A percentile compares a stretch with the other conserved stretches of the same genome.
phyloP scores from a whole-genome alignment of 2,113 vertebrate species.

The Ciconia stormi region DNA sequence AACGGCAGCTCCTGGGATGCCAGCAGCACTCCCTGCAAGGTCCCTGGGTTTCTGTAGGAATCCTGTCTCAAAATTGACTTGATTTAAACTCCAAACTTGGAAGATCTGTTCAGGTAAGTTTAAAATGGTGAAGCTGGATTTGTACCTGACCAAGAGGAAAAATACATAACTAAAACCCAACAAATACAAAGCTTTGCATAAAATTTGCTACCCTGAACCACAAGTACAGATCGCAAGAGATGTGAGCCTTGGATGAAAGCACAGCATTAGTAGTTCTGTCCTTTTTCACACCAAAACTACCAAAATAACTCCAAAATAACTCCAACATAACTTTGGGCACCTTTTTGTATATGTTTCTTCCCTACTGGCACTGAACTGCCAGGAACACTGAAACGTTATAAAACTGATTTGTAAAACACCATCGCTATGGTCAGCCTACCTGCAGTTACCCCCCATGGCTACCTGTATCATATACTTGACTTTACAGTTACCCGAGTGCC shows the following conservation, averaged over 20 bases:
- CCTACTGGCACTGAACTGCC: not conserved
- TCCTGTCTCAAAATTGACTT: not conserved
- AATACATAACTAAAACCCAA: not conserved
- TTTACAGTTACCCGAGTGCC: not conserved
- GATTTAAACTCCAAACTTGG: not conserved
- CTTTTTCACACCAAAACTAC: not conserved
- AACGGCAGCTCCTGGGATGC: not conserved
- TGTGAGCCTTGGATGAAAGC: not conserved
- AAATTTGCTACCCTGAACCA: not conserved
- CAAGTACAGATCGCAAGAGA: not conserved
- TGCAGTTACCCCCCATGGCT: not conserved
- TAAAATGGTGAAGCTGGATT: not conserved
- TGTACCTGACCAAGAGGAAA: not conserved
- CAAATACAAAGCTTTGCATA: not conserved
- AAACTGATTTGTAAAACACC: not conserved
- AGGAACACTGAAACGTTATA: not conserved
- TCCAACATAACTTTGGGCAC: not conserved
- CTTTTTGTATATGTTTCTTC: not conserved
- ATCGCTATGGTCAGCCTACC: not conserved
- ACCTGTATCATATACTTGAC: not conserved
- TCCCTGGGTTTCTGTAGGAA: not conserved
- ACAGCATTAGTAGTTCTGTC: not conserved
- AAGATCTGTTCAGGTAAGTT: not conserved
- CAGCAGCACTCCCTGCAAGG: not conserved
- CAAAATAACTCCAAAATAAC: not conserved